Base-by-base conservation (phyloP, 2,888 invertebrate species). In the Drosophila nigricruria region DNA sequence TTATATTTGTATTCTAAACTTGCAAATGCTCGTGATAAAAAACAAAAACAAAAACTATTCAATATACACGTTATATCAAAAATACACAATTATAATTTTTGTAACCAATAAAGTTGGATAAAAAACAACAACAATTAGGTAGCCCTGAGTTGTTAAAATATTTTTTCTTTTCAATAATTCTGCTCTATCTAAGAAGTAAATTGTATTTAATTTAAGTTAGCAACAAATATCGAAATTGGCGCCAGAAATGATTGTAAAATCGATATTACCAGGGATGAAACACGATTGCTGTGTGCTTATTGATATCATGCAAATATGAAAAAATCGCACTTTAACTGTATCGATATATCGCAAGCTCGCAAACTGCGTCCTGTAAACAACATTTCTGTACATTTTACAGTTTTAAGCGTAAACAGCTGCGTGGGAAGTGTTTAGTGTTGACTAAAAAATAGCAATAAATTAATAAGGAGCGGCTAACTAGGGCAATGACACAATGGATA, bases 401-500 rank as follows among this genome's bases (percentile, higher is more conserved):
- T 30, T 6, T 49, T 5, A 18, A 6, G 18, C 6, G 30, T 2
- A 20, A 30, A 30, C 49, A 49, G 49, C 30, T 30, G 49, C 0
- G 12, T 14, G 32, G 14, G 49, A 6, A 14, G 8, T 18, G 14
- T 14, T 32, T 32, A 32, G 49, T 49, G 30, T 20, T 49, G 30
- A 18, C 2, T 18, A 49, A 32, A 27, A 32, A 49, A 20, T 12
- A 49, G 10, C 14, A 34, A 27, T 16, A 56, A 49, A 30, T 9
- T 8, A n/a, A 34, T 18, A 49, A 49, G 27, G 2, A 40, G 32
- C n/a, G n/a, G 32, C 38, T 40, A 18, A n/a, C n/a, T 20, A 23
- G 16, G 36, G 68, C 14, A 30, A 54, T 63, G 60, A 18, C 38
- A 76, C 73, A 70, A 77, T 77, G 76, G 65, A 62, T n/a, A 47